Base-by-base conservation (phyloP, 2,888 invertebrate species). In the Boloria selene region DNA sequence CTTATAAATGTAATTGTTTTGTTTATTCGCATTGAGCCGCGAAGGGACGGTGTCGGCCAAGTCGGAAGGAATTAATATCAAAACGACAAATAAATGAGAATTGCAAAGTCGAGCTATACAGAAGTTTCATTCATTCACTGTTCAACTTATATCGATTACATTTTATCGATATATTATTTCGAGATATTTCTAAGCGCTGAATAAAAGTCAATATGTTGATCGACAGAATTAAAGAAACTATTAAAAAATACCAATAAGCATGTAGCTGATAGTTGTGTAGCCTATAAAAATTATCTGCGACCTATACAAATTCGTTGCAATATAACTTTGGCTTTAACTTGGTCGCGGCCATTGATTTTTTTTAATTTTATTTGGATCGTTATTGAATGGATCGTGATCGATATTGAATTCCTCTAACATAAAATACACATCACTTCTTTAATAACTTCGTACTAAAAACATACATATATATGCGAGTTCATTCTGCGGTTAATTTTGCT, bases 21-120 rank as follows among this genome's bases (percentile, higher is more conserved):
- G 64, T 72, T 71, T 69, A 69, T 69, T 68, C 64, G 67, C 64
- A 61, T 61, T 53, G 55, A 64, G 62, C 65, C 55, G 64, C 53
- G 42, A 64, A 59, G 67, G 65, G 70, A 68, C 61, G 47, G 62
- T 73, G 73, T 71, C 71, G 70, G 62, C 45, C 45, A 68, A 70
- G 67, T 69, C 72, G 72, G 74, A 75, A 72, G 73, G 71, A 73
- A 77, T 76, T 75, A 77, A 76, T 77, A 74, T 73, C 69, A 65
- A 74, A 70, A 73, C 73, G 70, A 68, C 65, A 70, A 73, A 71
- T 74, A 74, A 74, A 74, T 70, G 69, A 70, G 72, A 72, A 68
- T 51, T 51, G 17, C 31, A 31, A 49, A 45, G 45, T 52, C 56
- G 18, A 61, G 3, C 7, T 38, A 7, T 22, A 7, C 59, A 61